phyloP scores from a whole-genome alignment of 1,140 invertebrate genomes.

The Drosophila ogumai region DNA sequence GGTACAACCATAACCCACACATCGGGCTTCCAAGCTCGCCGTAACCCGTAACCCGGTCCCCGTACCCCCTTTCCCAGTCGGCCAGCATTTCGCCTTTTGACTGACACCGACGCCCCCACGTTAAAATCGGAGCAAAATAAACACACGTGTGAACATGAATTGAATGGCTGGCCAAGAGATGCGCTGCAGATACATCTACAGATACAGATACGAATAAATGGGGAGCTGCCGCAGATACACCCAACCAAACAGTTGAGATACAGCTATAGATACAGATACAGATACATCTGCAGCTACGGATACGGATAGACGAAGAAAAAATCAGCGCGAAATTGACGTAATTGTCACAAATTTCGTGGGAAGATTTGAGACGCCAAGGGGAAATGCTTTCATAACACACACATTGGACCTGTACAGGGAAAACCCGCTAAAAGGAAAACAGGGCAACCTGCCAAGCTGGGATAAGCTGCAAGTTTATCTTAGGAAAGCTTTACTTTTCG shows the following conservation, averaged over 20 bases:
- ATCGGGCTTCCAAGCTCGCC: slow-evolving; percentile 2
- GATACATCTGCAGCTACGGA: slow-evolving; percentile 3
- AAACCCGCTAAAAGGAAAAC: background rate
- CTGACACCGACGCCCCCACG: slow-evolving; percentile 55
- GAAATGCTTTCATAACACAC: slow-evolving; percentile 16
- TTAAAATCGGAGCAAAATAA: slow-evolving; percentile 61
- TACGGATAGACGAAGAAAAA: slow-evolving; percentile 55
- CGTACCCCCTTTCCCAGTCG: background rate
- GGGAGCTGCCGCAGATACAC: slow-evolving; percentile 19
- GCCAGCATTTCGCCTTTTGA: slow-evolving; percentile 20
- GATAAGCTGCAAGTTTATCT: background rate
- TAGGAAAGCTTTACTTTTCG: slow-evolving; percentile 28
- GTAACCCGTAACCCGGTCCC: background rate
- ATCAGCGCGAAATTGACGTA: slow-evolving; percentile 79
- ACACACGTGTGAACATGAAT: slow-evolving; percentile 79
- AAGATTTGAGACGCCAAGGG: slow-evolving; percentile 21
- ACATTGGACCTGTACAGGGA: background rate
- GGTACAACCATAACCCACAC: slow-evolving; percentile 37
- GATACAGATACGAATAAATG: slow-evolving; percentile 13
- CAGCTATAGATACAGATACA: slow-evolving; percentile 12
- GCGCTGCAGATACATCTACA: slow-evolving; percentile 60
- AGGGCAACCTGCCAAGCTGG: background rate
- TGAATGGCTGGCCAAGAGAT: slow-evolving; percentile 72
- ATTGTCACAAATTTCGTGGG: slow-evolving; percentile 73
- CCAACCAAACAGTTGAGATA: slow-evolving; percentile 10